phyloP scores from a whole-genome alignment of 1,140 invertebrate genomes.

The Fopius arisanus region DNA sequence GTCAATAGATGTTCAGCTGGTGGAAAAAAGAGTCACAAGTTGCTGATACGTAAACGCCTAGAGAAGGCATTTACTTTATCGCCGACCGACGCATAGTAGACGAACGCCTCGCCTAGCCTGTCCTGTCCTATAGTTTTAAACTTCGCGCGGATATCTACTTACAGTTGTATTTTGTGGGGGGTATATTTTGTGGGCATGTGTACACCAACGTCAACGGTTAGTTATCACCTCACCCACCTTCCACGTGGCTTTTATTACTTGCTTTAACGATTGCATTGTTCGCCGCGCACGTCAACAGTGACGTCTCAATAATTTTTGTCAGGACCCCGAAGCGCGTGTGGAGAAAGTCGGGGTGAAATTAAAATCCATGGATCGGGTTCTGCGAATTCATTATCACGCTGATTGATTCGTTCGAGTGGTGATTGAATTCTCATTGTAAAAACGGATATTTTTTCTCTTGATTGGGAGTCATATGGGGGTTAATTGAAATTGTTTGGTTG shows the following conservation, averaged over 20 bases:
- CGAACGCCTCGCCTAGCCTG: background rate
- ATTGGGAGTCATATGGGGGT: no score
- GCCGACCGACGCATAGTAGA: background rate
- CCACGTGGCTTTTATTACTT: slow-evolving; percentile 40
- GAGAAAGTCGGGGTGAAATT: background rate
- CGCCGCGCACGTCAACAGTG: background rate
- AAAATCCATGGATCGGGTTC: background rate
- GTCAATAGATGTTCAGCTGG: background rate
- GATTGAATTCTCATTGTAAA: no score
- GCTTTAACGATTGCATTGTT: slow-evolving; percentile 48
- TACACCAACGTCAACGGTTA: slow-evolving; percentile 24
- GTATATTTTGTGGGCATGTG: background rate
- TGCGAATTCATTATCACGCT: background rate
- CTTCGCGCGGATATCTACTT: slow-evolving; percentile 31
- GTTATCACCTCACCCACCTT: slow-evolving; percentile 38
- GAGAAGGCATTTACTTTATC: slow-evolving; percentile 13
- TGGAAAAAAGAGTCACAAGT: background rate
- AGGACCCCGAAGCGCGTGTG: background rate
- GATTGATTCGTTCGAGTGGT: background rate
- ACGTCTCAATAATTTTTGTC: slow-evolving; percentile 33
- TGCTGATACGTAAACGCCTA: background rate
- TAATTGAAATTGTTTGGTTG: no score
- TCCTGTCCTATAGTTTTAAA: background rate
- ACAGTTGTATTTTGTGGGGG: slow-evolving; percentile 1
- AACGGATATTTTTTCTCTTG: no score